These are phyloP conservation scores for Drosophila lacicola DNA, from an alignment of 2,888 invertebrate genomes.

Conservation along the genomic window DNA sequence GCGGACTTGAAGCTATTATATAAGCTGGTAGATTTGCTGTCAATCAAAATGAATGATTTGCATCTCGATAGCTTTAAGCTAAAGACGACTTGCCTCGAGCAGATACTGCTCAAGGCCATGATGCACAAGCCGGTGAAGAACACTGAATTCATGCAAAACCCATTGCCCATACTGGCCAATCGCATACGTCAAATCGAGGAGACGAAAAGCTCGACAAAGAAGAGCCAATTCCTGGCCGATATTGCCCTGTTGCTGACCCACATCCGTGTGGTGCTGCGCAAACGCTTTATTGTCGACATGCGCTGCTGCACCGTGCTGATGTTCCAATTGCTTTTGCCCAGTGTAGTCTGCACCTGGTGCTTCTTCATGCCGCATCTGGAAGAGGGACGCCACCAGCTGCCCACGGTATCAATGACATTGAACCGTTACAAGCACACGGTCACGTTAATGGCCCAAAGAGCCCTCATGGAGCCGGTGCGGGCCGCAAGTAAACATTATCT, in stretches of 20 bases:
- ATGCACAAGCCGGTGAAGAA: neutral
- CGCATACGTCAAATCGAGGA: conserved; percentile 18
- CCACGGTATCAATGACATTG: neutral
- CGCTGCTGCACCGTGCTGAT: conserved; percentile 27
- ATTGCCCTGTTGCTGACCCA: neutral
- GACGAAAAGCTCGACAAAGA: neutral
- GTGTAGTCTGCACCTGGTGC: conserved; percentile 20
- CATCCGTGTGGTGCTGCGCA: conserved; percentile 27
- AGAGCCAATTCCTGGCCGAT: neutral
- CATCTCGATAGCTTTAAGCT: conserved; percentile 91
- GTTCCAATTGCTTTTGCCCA: conserved; percentile 39
- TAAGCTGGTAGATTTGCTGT: conserved; percentile 88
- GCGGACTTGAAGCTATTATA: conserved; percentile 88
- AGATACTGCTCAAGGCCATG: conserved; percentile 88
- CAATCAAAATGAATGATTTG: conserved; percentile 86
- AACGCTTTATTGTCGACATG: conserved; percentile 35
- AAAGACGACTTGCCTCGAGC: conserved; percentile 92
- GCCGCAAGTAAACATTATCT: conserved; percentile 26
- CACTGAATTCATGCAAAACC: neutral
- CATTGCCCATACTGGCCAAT: conserved; percentile 11
- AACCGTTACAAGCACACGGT: neutral
- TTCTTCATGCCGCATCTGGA: conserved; percentile 13
- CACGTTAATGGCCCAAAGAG: conserved; percentile 6
- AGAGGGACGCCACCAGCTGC: neutral
- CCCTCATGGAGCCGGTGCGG: neutral